phyloP scores from a whole-genome alignment of 2,113 vertebrate species.

The Embiotoca jacksoni region DNA sequence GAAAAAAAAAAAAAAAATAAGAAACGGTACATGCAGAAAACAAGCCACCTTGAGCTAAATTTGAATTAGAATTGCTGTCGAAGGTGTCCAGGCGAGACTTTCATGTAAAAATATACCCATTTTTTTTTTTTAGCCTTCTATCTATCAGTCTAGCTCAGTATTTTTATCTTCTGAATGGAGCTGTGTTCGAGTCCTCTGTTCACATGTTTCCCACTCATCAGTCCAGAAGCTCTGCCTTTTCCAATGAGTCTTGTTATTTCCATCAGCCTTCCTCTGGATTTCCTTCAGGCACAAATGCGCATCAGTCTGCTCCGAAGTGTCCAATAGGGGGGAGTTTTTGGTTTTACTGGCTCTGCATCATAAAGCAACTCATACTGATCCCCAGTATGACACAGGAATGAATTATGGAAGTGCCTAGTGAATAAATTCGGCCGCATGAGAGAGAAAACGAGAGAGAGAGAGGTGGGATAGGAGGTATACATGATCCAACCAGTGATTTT shows the following conservation, averaged over 20 bases:
- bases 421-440: constrained; percentile 14
- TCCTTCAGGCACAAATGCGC: constrained; percentile 7
- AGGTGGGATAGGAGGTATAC: background rate
- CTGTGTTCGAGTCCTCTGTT: too few relatives aligned
- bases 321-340: constrained; percentile 26
- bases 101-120: constrained; percentile 20
- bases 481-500: constrained; percentile 23
- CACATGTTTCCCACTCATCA: constrained; percentile 4
- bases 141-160: background rate
- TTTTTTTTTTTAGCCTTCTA: background rate
- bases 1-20: background rate
- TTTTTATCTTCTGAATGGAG: background rate
- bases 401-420: constrained; percentile 34
- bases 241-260: constrained; percentile 20
- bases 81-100: background rate
- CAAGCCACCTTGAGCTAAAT: constrained; percentile 15
- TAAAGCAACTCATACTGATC: constrained; percentile 45
- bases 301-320: constrained; percentile 22
- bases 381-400: constrained; percentile 29
- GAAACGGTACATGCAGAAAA: constrained; percentile 9
- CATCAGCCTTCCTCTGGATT: constrained; percentile 21
- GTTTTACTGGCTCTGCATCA: constrained; percentile 27
- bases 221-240: background rate
- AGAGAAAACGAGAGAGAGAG: constrained; percentile 5
- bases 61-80: constrained; percentile 16